Evolutionary conservation across 2,113 vertebrate genomes (phyloP).

Genomic region (Pimephales promelas): DNA sequence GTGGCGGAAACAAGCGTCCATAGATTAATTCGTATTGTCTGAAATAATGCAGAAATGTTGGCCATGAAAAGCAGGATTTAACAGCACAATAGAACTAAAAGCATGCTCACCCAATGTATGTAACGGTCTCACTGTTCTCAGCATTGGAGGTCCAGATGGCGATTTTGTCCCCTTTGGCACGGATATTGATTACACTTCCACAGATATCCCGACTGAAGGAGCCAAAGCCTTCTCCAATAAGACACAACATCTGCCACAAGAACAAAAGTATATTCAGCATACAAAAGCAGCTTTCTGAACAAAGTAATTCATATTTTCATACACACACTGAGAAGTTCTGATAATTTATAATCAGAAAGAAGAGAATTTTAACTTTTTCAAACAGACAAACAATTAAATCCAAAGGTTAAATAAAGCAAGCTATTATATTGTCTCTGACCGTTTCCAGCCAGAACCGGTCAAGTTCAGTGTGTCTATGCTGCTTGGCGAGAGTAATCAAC

Average conservation of each 20-base stretch:
- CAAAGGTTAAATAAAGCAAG: slow-evolving; percentile 41
- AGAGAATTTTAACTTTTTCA: background rate
- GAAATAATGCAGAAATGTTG: too few relatives aligned
- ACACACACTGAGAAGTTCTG: background rate
- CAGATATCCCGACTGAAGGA: slow-evolving; percentile 78
- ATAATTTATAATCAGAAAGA: background rate
- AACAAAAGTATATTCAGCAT: background rate
- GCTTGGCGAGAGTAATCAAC: slow-evolving; percentile 84
- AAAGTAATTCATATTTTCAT: background rate
- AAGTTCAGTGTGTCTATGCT: slow-evolving; percentile 81
- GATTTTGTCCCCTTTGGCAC: slow-evolving; percentile 85
- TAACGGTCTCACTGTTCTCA: slow-evolving; percentile 77
- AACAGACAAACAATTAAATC: background rate
- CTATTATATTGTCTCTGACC: slow-evolving; percentile 67
- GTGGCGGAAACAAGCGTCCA: too few relatives aligned
- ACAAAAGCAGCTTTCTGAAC: background rate
- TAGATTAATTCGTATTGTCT: too few relatives aligned
- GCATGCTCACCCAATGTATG: slow-evolving; percentile 78
- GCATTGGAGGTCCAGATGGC: slow-evolving; percentile 85
- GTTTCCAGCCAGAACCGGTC: slow-evolving; percentile 87
- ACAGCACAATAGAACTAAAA: background rate
- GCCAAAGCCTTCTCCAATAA: slow-evolving; percentile 84
- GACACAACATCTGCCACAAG: slow-evolving; percentile 77
- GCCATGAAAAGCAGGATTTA: too few relatives aligned
- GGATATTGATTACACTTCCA: slow-evolving; percentile 84